These are phyloP conservation scores for Drosophila subquinaria DNA, from an alignment of 2,888 invertebrate genomes.

Conservation along the genomic window DNA sequence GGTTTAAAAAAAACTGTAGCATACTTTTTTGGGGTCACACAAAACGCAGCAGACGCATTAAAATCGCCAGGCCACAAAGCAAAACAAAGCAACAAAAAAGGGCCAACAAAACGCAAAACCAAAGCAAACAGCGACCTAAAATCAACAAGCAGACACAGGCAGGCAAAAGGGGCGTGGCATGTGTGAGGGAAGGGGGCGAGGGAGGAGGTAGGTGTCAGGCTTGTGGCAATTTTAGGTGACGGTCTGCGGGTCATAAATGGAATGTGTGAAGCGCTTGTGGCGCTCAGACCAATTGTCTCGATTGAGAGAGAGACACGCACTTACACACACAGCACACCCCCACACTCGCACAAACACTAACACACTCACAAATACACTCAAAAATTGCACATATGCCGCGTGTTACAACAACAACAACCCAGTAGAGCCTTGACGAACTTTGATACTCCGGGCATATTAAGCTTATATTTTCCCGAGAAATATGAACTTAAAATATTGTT, in stretches of 20 bases:
- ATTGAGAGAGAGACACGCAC: conserved; percentile 57
- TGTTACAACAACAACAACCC: conserved; percentile 2
- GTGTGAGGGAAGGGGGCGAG: not conserved
- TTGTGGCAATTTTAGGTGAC: conserved; percentile 43
- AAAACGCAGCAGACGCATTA: conserved; percentile 58
- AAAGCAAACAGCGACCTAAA: conserved; percentile 47
- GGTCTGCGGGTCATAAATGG: conserved; percentile 70
- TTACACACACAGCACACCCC: conserved; percentile 19
- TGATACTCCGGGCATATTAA: not conserved
- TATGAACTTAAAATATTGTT: too few relatives aligned
- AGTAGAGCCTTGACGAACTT: not conserved
- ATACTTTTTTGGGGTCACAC: conserved; percentile 34
- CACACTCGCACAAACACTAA: conserved; percentile 19
- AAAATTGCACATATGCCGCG: conserved; percentile 42
- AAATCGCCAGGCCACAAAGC: conserved; percentile 33
- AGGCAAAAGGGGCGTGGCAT: not conserved
- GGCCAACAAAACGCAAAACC: too few relatives aligned
- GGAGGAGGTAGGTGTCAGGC: not conserved
- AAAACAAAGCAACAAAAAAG: not conserved
- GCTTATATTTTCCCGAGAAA: too few relatives aligned
- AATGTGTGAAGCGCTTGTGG: conserved; percentile 75
- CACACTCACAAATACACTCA: conserved; percentile 6
- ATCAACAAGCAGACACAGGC: conserved; percentile 34
- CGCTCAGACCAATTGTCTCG: conserved; percentile 74
- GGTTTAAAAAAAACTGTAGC: conserved; percentile 9